These are phyloP conservation scores for Dicycla oo DNA, from an alignment of 2,888 invertebrate species.

Conservation along the genomic window DNA sequence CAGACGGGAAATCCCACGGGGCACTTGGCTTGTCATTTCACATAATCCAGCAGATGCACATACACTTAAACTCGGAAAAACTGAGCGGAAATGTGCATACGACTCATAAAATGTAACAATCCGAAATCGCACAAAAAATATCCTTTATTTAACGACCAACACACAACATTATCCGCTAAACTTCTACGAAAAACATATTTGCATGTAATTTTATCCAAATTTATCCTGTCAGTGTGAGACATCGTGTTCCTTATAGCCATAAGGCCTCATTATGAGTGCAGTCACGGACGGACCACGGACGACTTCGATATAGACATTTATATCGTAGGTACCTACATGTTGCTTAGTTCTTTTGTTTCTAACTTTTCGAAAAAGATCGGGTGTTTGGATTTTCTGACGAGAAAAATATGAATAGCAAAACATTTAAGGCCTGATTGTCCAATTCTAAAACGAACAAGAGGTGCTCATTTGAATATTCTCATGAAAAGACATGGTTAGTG, in stretches of 20 bases:
- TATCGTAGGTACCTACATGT: conserved; percentile 61
- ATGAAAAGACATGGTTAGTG: background rate
- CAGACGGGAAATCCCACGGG: background rate
- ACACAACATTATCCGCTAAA: conserved; percentile 23
- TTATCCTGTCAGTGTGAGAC: conserved; percentile 53
- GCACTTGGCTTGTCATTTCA: background rate
- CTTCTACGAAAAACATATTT: conserved; percentile 56
- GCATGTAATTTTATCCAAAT: conserved; percentile 61
- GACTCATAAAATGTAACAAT: background rate
- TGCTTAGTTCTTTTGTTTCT: conserved; percentile 48
- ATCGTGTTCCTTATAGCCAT: conserved; percentile 56
- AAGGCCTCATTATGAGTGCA: conserved; percentile 77
- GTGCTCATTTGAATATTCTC: background rate
- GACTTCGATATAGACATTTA: conserved; percentile 73
- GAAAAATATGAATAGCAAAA: background rate
- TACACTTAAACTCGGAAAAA: background rate
- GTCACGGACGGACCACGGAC: conserved; percentile 76
- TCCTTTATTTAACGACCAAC: background rate
- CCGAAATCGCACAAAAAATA: background rate
- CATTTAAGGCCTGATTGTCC: background rate
- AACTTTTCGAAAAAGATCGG: conserved; percentile 34
- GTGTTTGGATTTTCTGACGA: background rate
- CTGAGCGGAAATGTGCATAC: background rate
- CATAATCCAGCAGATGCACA: background rate
- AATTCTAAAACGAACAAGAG: background rate